Evolutionary conservation across 2,797 vertebrate genomes (phyloP), one percentile per base, ranked within the genome.

Genomic region (Galagoides demidoff): DNA sequence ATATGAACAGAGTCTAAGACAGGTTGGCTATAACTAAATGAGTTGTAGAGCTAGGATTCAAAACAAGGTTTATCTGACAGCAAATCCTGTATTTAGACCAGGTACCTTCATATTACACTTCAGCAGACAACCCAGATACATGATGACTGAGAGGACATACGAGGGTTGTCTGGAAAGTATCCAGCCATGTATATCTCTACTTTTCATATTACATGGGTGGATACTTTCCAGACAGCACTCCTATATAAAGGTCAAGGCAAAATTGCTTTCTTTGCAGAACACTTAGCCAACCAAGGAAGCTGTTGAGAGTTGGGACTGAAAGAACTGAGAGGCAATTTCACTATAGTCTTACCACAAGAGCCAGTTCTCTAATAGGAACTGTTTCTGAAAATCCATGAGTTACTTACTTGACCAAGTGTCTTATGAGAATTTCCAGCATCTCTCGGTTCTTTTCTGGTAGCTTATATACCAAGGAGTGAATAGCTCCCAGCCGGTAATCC

Each of bases 361-460:
- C 3, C 74, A 70, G 23, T 55, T 27, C 19, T 64, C 61, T 59
- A 79, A 85, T 3, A 95, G 45, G 25, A 95, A 89, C 14, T 81
- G 22, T 95, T 83, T 25, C 61, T 70, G 76, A 93, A 96, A 91
- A 71, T 3, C 3, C 31, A 82, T 78, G 11, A 95, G 71, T 89
- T 97, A 97, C 99, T 98, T 99, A 99, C 99, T 98, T 99, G 96
- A 99, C 99, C 34, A 99, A 98, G 97, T 99, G 99, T 94, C 99
- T 99, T 96, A 99, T 99, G 37, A 99, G 99, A 96, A 99, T 99
- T 97, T 99, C 99, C 97, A 99, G 96, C 99, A 99, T 99, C 97
- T 99, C 99, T 64, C 98, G 98, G 96, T 99, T 99, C 98, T 99
- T 99, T 95, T 99, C 99, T n/a, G 99, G 99, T 2, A 99, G 98